phyloP scores from a whole-genome alignment of 2,113 vertebrate genomes.

The Callithrix jacchus region DNA sequence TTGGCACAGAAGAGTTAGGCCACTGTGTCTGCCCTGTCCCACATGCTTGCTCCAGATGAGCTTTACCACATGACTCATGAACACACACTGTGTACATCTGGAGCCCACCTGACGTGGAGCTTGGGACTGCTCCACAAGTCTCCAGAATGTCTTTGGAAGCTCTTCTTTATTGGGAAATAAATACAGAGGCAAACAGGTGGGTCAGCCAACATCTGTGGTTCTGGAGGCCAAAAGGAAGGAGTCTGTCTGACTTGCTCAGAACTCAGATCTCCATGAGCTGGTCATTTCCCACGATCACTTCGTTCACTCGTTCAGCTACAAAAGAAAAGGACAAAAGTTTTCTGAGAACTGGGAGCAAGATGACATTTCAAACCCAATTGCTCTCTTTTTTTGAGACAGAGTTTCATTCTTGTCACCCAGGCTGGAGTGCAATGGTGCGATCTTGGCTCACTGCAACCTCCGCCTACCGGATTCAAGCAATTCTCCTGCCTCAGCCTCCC shows the following conservation, averaged over 20 bases:
- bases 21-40: background rate
- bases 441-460: too few species aligned
- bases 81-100: slow-evolving; percentile 72
- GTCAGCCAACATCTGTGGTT: slow-evolving; percentile 71
- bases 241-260: slow-evolving; percentile 65
- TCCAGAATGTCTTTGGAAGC: slow-evolving; percentile 71
- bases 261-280: slow-evolving; percentile 99
- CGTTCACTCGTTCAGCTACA: slow-evolving; percentile 95
- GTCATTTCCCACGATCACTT: slow-evolving; percentile 97
- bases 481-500: too few species aligned
- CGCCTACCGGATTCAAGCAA: too few species aligned
- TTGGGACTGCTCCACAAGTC: slow-evolving; percentile 67
- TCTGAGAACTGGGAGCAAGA: slow-evolving; percentile 38
- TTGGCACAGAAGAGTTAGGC: background rate
- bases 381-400: too few species aligned
- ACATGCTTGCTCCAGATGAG: background rate
- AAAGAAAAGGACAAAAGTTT: slow-evolving; percentile 77
- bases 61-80: background rate
- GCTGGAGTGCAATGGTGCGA: too few species aligned
- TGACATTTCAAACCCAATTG: slow-evolving; percentile 16
- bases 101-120: background rate
- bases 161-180: slow-evolving; percentile 87
- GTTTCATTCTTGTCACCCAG: too few species aligned
- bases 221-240: slow-evolving; percentile 62
- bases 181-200: slow-evolving; percentile 81